Evolutionary conservation across 53 echinoderm and acorn worm species (phyloP).

Genomic region (Echinarachnius parma): DNA sequence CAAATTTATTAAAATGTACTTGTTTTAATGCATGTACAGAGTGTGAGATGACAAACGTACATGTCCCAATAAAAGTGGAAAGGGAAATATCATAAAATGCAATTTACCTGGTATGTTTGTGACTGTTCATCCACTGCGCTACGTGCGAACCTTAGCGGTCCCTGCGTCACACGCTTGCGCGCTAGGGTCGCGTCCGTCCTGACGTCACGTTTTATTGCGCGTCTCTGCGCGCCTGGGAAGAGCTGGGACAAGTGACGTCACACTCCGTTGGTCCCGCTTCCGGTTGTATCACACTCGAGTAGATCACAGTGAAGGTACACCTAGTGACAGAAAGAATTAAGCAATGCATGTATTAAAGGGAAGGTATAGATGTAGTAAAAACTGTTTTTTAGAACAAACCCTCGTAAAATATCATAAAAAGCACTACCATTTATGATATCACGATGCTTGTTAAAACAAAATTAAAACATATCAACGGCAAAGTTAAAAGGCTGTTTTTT

Average conservation of each 20-base stretch:
- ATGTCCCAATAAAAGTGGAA: no score
- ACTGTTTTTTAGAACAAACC: neutral
- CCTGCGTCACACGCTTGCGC: constrained; percentile 18
- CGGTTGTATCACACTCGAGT: constrained; percentile 23
- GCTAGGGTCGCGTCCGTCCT: constrained; percentile 8
- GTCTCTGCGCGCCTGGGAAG: neutral
- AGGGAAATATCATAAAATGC: neutral
- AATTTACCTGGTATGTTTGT: neutral
- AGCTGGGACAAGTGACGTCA: constrained; percentile 14
- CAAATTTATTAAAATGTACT: no score
- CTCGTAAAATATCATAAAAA: no score
- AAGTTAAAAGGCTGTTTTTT: no score
- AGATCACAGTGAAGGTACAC: constrained; percentile 36
- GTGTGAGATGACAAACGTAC: no score
- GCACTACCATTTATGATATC: no score
- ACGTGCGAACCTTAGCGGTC: constrained; percentile 23
- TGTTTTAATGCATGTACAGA: no score
- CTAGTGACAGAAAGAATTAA: constrained; percentile 1
- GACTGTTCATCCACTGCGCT: neutral
- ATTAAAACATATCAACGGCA: no score
- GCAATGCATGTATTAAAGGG: neutral
- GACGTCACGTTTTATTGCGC: constrained; percentile 21
- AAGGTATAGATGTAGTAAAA: neutral
- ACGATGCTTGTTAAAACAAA: no score
- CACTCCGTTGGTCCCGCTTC: constrained; percentile 5